Percentiles rank a stretch among this genome's conserved stretches.
Conservation (phyloP, 2,888 invertebrate genomes). For the Ariolimax columbianus region DNA sequence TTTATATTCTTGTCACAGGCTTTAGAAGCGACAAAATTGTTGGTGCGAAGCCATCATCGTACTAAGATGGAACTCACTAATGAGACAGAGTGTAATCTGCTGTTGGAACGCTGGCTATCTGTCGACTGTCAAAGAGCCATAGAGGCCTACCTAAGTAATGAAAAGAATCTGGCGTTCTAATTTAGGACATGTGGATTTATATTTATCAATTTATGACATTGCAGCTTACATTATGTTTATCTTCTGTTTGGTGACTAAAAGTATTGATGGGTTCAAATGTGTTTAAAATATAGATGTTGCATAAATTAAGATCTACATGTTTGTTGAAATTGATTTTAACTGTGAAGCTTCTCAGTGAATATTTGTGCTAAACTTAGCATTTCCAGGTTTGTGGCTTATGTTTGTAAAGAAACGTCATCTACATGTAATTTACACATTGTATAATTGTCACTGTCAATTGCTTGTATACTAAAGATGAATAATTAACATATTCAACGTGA, state of each 20-base stretch:
- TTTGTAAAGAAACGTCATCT: too few species aligned
- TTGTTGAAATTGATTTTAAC: neutral
- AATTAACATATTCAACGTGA: too few species aligned
- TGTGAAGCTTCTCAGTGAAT: neutral
- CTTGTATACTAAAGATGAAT: too few species aligned
- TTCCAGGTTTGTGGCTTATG: too few species aligned
- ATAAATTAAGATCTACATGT: neutral
- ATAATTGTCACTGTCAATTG: too few species aligned
- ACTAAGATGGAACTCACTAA: slow-evolving; percentile 83
- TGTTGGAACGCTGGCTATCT: slow-evolving; percentile 87
- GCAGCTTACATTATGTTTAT: neutral
- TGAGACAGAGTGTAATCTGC: slow-evolving; percentile 84
- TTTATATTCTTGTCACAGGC: slow-evolving; percentile 67
- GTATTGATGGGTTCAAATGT: neutral
- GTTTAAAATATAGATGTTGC: neutral
- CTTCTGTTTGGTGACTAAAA: neutral
- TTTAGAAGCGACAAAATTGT: slow-evolving; percentile 79
- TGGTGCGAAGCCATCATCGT: slow-evolving; percentile 82
- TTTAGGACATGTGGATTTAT: neutral
- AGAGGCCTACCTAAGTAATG: slow-evolving; percentile 72
- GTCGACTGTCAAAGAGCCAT: slow-evolving; percentile 84
- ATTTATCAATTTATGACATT: neutral
- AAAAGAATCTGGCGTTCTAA: slow-evolving; percentile 68
- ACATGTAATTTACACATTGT: too few species aligned
- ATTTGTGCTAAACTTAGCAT: too few species aligned